Evolutionary conservation across 2,888 invertebrate genomes (phyloP).

Genomic region (Melanotus villosus): DNA sequence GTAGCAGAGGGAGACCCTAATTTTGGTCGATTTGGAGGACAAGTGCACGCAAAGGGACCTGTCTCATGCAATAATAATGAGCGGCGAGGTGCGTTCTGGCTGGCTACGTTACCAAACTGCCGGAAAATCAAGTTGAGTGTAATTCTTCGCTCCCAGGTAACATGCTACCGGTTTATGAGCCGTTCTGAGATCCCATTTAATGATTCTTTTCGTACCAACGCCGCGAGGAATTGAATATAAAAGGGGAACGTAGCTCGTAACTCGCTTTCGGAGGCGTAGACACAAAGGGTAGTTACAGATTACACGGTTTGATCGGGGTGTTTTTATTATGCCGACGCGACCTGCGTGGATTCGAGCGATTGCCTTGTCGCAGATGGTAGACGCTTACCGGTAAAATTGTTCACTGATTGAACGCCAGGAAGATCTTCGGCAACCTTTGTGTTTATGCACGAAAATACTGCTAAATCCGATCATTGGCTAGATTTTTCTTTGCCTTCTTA

Average conservation of each 20-base stretch:
- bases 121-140: constrained; percentile 50
- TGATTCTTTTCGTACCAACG: constrained; percentile 45
- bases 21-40: constrained; percentile 46
- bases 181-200: constrained; percentile 43
- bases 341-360: constrained; percentile 44
- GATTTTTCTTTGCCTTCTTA: constrained; percentile 32
- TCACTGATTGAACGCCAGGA: constrained; percentile 44
- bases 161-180: constrained; percentile 46
- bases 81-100: constrained; percentile 45
- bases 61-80: constrained; percentile 51
- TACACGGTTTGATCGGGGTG: constrained; percentile 51
- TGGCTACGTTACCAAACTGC: constrained; percentile 45
- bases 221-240: constrained; percentile 49
- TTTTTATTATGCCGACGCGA: constrained; percentile 50
- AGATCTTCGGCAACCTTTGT: constrained; percentile 43
- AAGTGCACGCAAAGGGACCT: constrained; percentile 45
- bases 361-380: constrained; percentile 46
- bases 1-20: constrained; percentile 42
- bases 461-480: constrained; percentile 37
- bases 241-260: constrained; percentile 47
- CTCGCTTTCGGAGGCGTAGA: constrained; percentile 45
- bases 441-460: constrained; percentile 43
- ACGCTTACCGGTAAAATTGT: constrained; percentile 42
- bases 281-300: constrained; percentile 55
- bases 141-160: constrained; percentile 47